Percentiles rank a stretch among this genome's conserved stretches.
These are phyloP conservation scores for Chloroclystis v-ata DNA, from an alignment of 2,888 invertebrate species.

Conservation along the genomic window DNA sequence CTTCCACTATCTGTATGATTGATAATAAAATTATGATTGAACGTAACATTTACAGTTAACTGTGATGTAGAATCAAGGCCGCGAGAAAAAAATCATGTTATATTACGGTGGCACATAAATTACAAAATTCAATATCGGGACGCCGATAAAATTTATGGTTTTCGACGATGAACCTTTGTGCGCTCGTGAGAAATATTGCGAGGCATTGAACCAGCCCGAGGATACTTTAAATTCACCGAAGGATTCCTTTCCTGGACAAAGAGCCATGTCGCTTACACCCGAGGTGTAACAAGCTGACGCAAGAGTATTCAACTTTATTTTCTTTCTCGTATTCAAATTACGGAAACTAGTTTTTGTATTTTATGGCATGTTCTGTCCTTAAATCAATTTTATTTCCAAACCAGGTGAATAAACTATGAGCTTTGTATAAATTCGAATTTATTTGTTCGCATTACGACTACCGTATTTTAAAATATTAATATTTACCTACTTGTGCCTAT, in stretches of 20 bases:
- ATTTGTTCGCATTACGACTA: slow-evolving; percentile 49
- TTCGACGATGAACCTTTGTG: slow-evolving; percentile 54
- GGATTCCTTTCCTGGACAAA: slow-evolving; percentile 47
- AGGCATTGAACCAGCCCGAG: slow-evolving; percentile 46
- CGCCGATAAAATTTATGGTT: slow-evolving; percentile 61
- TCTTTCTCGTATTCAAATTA: slow-evolving; percentile 10
- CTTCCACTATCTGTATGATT: slow-evolving; percentile 32
- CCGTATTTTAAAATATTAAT: too few species aligned
- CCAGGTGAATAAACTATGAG: slow-evolving; percentile 10
- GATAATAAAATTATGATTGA: slow-evolving; percentile 34
- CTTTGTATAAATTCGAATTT: slow-evolving; percentile 36
- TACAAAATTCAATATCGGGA: slow-evolving; percentile 62
- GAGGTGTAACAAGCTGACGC: slow-evolving; percentile 7
- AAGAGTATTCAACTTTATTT: slow-evolving; percentile 18
- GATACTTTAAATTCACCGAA: slow-evolving; percentile 60
- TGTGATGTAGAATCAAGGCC: slow-evolving; percentile 44
- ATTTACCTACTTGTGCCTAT: too few species aligned
- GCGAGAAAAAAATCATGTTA: slow-evolving; percentile 39
- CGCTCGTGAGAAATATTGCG: slow-evolving; percentile 54
- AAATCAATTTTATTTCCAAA: background rate
- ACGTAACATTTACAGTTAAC: slow-evolving; percentile 34
- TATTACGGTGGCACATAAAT: slow-evolving; percentile 51
- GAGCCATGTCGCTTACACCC: slow-evolving; percentile 26
- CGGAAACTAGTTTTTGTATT: slow-evolving; percentile 13
- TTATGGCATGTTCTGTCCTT: background rate